Evolutionary conservation across 1,140 invertebrate species (phyloP), one percentile per base, ranked within the genome.

Genomic region (Sitodiplosis mosellana): DNA sequence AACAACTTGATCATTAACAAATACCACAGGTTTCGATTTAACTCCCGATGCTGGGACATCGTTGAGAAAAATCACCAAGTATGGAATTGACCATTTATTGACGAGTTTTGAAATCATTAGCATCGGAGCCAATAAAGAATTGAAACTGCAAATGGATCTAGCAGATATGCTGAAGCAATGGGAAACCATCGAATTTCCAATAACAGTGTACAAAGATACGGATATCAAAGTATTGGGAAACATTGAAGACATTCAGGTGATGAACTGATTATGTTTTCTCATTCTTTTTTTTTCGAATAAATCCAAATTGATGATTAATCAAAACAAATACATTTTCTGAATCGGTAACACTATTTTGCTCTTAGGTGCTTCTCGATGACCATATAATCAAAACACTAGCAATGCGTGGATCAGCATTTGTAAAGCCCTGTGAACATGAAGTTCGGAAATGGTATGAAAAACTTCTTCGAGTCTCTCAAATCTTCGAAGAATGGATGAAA

Each of bases 351-450:
- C 33, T 34, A 34, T 8, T n/a, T 38, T 14, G 36, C 17, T n/a
- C 14, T 38, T 83, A 90, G 66, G 73, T 80, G 18, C 55, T 91
- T 27, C 66, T 93, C 11, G 88, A 93, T 62, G 87, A 92, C 59
- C 88, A 93, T 56, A 81, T 91, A 44, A 73, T 91, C 1, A 88
- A 88, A 64, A 86, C 86, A 10, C 75, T 91, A 56, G 78, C 80
- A 1, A 92, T 93, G 83, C 73, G 86, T 54, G 86, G 87, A 6
- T 92, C 87, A 1, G 84, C 87, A 2, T 93, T 90, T 65, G 86
- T 91, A 22, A 88, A 89, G 64, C 88, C 87, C 6, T 87, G 89
- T 64, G 81, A 87, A 68, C 56, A 64, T 19, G 80, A 90, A 66
- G 79, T 83, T 18, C 78, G 74, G 58, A 71, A 74, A 1, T 93